Conservation (phyloP, 2,888 invertebrate genomes). For the Mythimna lalbum region DNA sequence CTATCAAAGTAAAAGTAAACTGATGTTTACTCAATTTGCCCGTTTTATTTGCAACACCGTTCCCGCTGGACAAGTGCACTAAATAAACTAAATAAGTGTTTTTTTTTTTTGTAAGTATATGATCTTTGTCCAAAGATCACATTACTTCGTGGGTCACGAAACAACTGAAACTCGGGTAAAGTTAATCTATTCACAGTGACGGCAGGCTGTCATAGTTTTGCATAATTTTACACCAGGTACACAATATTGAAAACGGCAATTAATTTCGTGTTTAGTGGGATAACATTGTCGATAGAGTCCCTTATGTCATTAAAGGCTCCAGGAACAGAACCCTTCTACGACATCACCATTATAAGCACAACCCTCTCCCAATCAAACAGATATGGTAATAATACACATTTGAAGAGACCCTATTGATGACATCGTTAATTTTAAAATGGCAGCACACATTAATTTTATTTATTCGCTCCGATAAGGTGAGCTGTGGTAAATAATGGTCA, state of each 20-base stretch:
- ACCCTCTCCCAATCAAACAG: slow-evolving; percentile 8
- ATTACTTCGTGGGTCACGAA: too few relatives aligned
- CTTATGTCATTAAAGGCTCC: not conserved
- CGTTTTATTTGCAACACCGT: too few relatives aligned
- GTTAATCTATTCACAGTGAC: too few relatives aligned
- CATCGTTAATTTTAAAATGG: slow-evolving; percentile 42
- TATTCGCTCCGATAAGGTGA: slow-evolving; percentile 54
- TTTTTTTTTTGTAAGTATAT: too few relatives aligned
- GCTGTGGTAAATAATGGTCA: slow-evolving; percentile 41
- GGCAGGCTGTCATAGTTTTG: not conserved
- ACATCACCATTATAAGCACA: not conserved
- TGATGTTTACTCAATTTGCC: too few relatives aligned
- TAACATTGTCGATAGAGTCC: not conserved
- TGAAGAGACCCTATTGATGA: slow-evolving; percentile 34
- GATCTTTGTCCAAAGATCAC: too few relatives aligned
- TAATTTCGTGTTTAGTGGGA: not conserved
- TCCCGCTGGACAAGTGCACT: too few relatives aligned
- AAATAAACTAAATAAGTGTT: too few relatives aligned
- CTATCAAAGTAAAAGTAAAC: too few relatives aligned
- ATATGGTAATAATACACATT: slow-evolving; percentile 29
- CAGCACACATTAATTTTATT: slow-evolving; percentile 55
- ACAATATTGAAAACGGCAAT: not conserved
- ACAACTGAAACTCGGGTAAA: too few relatives aligned
- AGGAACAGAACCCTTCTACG: not conserved
- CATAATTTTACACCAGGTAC: not conserved